Conservation (phyloP, 2,113 vertebrate species). For the Calidris pygmaea region DNA sequence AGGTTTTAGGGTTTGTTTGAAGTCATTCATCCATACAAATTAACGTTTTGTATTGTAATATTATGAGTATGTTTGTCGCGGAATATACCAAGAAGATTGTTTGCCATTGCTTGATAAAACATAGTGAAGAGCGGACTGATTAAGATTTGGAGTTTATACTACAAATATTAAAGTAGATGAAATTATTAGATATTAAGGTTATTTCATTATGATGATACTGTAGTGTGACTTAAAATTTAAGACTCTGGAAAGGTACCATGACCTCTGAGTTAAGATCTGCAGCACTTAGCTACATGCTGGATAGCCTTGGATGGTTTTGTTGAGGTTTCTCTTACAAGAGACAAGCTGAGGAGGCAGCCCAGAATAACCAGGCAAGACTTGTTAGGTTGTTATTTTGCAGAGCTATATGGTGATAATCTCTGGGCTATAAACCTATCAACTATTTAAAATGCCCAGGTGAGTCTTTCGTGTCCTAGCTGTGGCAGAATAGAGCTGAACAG, state of each 20-base stretch:
- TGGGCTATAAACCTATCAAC: neutral
- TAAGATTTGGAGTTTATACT: neutral
- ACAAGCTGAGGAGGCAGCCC: neutral
- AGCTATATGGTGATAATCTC: neutral
- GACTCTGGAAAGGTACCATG: neutral
- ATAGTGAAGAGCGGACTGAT: neutral
- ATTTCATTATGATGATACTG: neutral
- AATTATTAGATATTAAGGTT: neutral
- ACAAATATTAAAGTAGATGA: neutral
- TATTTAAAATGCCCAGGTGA: neutral
- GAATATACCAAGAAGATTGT: neutral
- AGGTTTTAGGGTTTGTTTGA: neutral
- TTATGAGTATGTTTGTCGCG: neutral
- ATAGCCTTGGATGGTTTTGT: neutral
- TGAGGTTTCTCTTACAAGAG: neutral
- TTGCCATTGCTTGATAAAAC: neutral
- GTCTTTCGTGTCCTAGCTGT: fast-evolving
- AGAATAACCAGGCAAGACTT: neutral
- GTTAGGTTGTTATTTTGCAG: neutral
- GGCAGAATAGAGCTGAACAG: neutral
- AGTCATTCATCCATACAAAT: neutral
- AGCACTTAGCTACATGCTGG: neutral
- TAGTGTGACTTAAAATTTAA: neutral
- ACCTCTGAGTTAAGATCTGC: neutral
- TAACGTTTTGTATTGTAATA: neutral